Evolutionary conservation across 2,113 vertebrate genomes (phyloP), one percentile per base, ranked within the genome.

Genomic region (Apteryx mantelli): DNA sequence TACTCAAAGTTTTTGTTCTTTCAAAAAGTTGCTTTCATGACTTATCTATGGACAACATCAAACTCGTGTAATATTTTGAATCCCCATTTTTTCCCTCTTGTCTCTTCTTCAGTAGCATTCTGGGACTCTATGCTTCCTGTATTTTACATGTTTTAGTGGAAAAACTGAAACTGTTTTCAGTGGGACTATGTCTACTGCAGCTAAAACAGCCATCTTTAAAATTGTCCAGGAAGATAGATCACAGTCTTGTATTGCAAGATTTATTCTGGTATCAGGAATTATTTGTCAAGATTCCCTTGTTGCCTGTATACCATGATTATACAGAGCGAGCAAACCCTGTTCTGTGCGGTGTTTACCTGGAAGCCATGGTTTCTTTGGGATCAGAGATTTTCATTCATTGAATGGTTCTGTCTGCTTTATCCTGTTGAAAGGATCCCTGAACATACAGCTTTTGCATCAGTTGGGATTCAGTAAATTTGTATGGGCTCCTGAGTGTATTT

Each of bases 351-450:
- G 64, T 89, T 93, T 92, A 88, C 91, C 81, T 84, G 93, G 83
- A 95, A 94, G 91, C 84, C 8, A 2, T 52, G 65, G 69, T 95
- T 96, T 93, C 65, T 92, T 97, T 95, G 79, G 82, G 82, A 95
- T 92, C 87, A 94, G 73, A 90, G 61, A 50, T 90, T 96, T 97
- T 91, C 85, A 52, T 95, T 97, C 95, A 63, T 91, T 89, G 86
- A 88, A 58, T 88, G 74, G 64, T 86, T 91, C 69, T 94, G 88
- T 82, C 86, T 87, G 82, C 86, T 81, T 94, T 92, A 78, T 85
- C 71, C 91, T 95, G 50, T 85, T 97, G 87, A 93, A 96, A 96
- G 82, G 96, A 95, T 96, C 61, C 48, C 87, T 92, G 76, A 69
- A 58, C 63, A 13, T 61, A 88, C 58, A 58, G 30, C 36, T 86